These are phyloP conservation scores for Lycodopsis pacificus DNA, from an alignment of 2,797 vertebrate species.

Conservation along the genomic window DNA sequence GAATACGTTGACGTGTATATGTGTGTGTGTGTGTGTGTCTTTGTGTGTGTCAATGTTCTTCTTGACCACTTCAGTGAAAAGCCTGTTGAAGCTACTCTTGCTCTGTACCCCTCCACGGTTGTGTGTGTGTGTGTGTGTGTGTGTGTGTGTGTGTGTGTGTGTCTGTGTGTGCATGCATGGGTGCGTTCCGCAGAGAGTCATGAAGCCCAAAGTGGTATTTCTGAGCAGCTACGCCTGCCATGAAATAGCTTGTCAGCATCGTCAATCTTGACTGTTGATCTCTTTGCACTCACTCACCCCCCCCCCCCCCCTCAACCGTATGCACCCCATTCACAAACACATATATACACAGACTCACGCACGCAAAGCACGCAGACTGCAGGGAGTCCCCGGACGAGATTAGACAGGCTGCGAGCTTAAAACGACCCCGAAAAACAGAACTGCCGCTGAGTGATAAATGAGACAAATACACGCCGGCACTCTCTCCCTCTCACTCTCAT, in stretches of 20 bases:
- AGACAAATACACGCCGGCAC: constrained; percentile 69
- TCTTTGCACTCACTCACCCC: constrained; percentile 6
- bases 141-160: constrained; percentile 2
- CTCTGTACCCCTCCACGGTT: constrained; percentile 8
- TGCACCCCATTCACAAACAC: not conserved
- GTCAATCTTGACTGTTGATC: constrained; percentile 48
- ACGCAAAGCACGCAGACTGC: constrained; percentile 33
- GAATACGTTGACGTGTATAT: constrained; percentile 44
- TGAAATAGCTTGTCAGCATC: constrained; percentile 54
- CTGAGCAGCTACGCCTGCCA: constrained; percentile 36
- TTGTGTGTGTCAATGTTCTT: constrained; percentile 38
- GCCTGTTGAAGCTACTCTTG: constrained; percentile 56
- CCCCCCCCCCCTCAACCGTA: not conserved
- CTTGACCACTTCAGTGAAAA: constrained; percentile 75
- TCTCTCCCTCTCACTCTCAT: constrained; percentile 47
- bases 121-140: constrained; percentile 2
- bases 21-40: constrained; percentile 24
- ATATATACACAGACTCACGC: constrained; percentile 34
- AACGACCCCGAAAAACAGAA: constrained; percentile 74
- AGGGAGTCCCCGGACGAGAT: constrained; percentile 63
- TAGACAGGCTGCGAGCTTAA: constrained; percentile 74
- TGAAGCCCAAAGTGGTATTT: constrained; percentile 56
- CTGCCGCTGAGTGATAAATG: constrained; percentile 78
- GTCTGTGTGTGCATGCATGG: constrained; percentile 6
- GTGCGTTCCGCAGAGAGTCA: constrained; percentile 44